Percentiles rank a stretch among this genome's conserved stretches.
phyloP scores from a whole-genome alignment of 2,113 vertebrate species.

The Aviceda subcristata region DNA sequence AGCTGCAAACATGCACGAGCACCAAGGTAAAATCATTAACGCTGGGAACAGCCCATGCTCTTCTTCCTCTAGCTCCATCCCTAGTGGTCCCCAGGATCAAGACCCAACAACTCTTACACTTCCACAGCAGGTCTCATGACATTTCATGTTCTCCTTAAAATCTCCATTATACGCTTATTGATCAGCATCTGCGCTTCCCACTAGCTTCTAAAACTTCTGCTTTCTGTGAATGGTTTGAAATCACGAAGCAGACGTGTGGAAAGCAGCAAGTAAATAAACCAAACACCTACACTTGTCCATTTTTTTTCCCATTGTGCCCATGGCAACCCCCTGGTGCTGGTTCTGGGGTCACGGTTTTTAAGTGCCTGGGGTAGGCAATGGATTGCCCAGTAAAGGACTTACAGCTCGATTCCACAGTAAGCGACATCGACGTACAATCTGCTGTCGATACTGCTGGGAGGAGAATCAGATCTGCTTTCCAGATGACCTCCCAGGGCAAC shows the following conservation, averaged over 20 bases:
- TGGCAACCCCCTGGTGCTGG: neutral
- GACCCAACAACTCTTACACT: neutral
- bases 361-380: neutral
- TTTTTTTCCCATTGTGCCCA: neutral
- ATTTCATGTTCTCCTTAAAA: neutral
- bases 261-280: neutral
- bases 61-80: neutral
- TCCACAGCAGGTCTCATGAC: neutral
- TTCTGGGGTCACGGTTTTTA: neutral
- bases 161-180: neutral
- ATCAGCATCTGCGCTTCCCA: neutral
- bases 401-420: neutral
- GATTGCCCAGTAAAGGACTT: neutral
- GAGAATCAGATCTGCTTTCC: neutral
- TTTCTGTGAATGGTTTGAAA: neutral
- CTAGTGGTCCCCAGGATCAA: neutral
- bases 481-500: neutral
- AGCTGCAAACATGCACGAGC: neutral
- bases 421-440: neutral
- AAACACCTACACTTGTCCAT: neutral
- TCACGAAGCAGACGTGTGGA: neutral
- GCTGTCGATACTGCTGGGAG: neutral
- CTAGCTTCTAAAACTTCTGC: neutral
- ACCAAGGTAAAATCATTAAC: neutral
- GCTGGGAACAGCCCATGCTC: neutral